These are phyloP conservation scores for Hippopotamyrus pictus DNA, from an alignment of 2,797 vertebrate genomes.

Conservation along the genomic window DNA sequence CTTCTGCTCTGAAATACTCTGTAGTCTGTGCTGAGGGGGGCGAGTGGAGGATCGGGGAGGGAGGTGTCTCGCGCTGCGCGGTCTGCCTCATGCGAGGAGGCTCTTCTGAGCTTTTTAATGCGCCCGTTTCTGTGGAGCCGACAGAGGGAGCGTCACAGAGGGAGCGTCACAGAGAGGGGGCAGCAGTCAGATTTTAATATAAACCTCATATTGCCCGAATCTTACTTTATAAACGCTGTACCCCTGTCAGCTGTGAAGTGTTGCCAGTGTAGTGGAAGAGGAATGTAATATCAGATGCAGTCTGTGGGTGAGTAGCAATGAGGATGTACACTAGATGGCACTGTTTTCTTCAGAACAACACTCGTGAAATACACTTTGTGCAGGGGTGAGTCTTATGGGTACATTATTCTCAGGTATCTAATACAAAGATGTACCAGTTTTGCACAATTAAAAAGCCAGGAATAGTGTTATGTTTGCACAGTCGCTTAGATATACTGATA, in stretches of 20 bases:
- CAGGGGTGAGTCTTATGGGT: background rate
- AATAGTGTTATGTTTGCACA: background rate
- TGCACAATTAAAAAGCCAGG: background rate
- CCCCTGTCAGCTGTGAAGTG: background rate
- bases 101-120: background rate
- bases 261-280: background rate
- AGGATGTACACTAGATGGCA: background rate
- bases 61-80: background rate
- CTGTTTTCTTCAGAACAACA: conserved; percentile 7
- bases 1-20: background rate
- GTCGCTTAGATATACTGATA: background rate
- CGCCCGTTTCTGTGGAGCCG: background rate
- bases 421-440: background rate
- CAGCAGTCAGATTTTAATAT: background rate
- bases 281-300: background rate
- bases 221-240: background rate
- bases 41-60: background rate
- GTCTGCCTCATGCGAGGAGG: background rate
- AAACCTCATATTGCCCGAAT: background rate
- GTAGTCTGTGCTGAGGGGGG: background rate
- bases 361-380: background rate
- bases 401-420: background rate
- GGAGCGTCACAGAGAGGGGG: background rate
- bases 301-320: background rate
- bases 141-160: background rate